Percentiles rank a stretch among this genome's conserved stretches.
Conservation (phyloP, 2,888 invertebrate genomes). For the Lucinisca nassula region DNA sequence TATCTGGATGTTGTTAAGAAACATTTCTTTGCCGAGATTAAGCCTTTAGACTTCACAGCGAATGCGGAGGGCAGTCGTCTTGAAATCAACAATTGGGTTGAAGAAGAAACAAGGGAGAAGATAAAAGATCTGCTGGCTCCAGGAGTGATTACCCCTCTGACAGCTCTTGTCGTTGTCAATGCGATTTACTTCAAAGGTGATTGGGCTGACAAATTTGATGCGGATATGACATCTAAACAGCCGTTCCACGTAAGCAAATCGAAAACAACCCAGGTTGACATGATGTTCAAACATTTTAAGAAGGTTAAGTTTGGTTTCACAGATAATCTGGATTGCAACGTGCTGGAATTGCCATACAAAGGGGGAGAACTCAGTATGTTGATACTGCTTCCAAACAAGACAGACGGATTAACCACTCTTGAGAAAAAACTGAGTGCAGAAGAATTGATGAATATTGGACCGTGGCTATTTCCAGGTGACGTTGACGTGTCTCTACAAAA, state of each 20-base stretch:
- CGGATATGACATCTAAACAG: conserved; percentile 86
- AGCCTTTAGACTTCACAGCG: neutral
- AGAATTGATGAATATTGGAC: neutral
- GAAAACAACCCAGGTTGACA: conserved; percentile 26
- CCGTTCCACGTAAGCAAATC: conserved; percentile 89
- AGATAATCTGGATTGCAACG: conserved; percentile 92
- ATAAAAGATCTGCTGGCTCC: conserved; percentile 93
- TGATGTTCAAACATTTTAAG: conserved; percentile 91
- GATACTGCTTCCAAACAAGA: conserved; percentile 78
- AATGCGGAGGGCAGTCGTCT: neutral
- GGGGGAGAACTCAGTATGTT: conserved; percentile 78
- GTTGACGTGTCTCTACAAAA: conserved; percentile 72
- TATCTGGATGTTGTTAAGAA: neutral
- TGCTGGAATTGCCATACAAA: conserved; percentile 92
- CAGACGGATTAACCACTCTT: conserved; percentile 72
- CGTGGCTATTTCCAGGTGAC: neutral
- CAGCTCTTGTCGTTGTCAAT: conserved; percentile 88
- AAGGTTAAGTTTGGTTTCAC: conserved; percentile 89
- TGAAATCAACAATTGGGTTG: neutral
- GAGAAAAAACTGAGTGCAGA: conserved; percentile 45
- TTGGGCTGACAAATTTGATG: conserved; percentile 90
- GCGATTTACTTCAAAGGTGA: conserved; percentile 89
- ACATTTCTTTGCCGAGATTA: neutral
- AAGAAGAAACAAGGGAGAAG: neutral
- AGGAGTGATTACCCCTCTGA: conserved; percentile 85